A percentile compares a stretch with the other conserved stretches of the same genome.
These are phyloP conservation scores for Hybognathus amarus DNA, from an alignment of 2,797 vertebrate species.

Conservation along the genomic window DNA sequence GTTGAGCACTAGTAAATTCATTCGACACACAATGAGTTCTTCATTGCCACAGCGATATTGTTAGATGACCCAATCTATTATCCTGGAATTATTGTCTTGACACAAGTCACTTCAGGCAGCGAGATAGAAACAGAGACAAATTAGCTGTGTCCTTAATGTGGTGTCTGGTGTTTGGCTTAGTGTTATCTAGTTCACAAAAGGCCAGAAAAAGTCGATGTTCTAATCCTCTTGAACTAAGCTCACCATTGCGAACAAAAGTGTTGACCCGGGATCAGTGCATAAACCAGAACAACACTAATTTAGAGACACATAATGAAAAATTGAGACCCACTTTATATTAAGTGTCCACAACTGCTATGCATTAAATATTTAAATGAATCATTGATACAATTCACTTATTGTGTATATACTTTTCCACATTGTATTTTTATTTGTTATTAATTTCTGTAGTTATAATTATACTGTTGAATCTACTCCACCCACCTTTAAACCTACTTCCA, in stretches of 20 bases:
- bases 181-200: slow-evolving; percentile 28
- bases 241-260: slow-evolving; percentile 19
- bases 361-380: background rate
- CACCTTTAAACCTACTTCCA: background rate
- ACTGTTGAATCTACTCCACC: background rate
- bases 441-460: background rate
- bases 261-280: slow-evolving; percentile 12
- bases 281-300: slow-evolving; percentile 11
- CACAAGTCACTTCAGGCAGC: background rate
- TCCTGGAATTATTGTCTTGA: slow-evolving; percentile 6
- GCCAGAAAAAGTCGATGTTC: slow-evolving; percentile 8
- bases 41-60: background rate
- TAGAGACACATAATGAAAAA: background rate
- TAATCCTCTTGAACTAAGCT: slow-evolving; percentile 51
- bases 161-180: slow-evolving; percentile 11
- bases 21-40: background rate
- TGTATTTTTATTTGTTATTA: background rate
- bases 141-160: slow-evolving; percentile 1
- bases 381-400: background rate
- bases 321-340: background rate
- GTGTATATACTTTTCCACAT: background rate
- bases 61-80: background rate
- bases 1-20: background rate
- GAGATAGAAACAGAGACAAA: slow-evolving; percentile 13
- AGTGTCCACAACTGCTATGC: background rate